Conservation (phyloP, 2,888 invertebrate species). For the Aporophyla lueneburgensis region DNA sequence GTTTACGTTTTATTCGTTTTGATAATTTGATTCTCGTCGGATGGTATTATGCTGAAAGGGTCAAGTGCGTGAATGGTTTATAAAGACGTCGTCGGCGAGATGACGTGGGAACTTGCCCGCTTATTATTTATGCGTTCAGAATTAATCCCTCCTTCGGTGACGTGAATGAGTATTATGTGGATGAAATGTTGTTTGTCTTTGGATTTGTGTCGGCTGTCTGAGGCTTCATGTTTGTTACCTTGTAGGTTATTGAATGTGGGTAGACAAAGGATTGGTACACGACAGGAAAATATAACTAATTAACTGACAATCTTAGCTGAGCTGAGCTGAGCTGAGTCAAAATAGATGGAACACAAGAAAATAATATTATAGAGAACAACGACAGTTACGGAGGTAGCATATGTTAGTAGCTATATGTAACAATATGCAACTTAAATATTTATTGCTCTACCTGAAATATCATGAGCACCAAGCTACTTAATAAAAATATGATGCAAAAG, state of each 20-base stretch:
- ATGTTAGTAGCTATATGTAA: background rate
- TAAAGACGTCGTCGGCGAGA: conserved; percentile 85
- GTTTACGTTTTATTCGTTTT: conserved; percentile 83
- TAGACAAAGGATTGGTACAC: conserved; percentile 8
- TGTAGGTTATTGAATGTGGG: conserved; percentile 30
- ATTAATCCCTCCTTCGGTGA: conserved; percentile 67
- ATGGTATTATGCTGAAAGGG: conserved; percentile 84
- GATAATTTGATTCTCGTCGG: conserved; percentile 82
- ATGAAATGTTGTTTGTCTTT: conserved; percentile 57
- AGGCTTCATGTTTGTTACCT: conserved; percentile 30
- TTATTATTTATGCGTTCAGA: conserved; percentile 79
- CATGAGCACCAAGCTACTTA: background rate
- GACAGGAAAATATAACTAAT: background rate
- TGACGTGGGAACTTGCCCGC: conserved; percentile 84
- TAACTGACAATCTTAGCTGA: background rate
- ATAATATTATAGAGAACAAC: background rate
- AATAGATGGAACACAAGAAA: background rate
- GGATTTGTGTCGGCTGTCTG: conserved; percentile 47
- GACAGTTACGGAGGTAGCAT: background rate
- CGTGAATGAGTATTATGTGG: conserved; percentile 62
- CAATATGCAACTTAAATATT: background rate
- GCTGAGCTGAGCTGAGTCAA: background rate
- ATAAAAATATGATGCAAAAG: too few relatives aligned
- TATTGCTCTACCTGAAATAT: background rate
- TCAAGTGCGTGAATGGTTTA: conserved; percentile 87